phyloP scores from a whole-genome alignment of 2,888 invertebrate genomes.

The Chymomyza procnemis region DNA sequence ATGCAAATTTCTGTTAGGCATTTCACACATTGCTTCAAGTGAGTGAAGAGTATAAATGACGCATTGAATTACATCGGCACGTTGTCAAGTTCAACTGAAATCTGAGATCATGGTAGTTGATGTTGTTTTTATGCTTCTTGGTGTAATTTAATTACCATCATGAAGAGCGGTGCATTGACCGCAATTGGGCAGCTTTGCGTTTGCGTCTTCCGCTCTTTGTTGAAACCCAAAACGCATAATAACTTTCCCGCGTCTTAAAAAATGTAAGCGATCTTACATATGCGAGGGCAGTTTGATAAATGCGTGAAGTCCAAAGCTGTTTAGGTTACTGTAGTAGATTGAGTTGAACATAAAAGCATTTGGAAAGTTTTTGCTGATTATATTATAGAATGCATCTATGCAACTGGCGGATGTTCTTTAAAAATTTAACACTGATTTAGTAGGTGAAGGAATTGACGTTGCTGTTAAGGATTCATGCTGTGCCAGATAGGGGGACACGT shows the following conservation, averaged over 20 bases:
- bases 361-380: too few relatives aligned
- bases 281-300: not conserved
- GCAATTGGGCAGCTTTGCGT: not conserved
- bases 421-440: too few relatives aligned
- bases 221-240: not conserved
- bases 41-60: not conserved
- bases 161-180: not conserved
- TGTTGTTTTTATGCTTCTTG: not conserved
- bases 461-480: too few relatives aligned
- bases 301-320: not conserved
- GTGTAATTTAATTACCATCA: not conserved
- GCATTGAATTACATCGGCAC: not conserved
- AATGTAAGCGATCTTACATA: conserved; percentile 5
- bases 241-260: conserved; percentile 2
- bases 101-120: not conserved
- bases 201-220: not conserved
- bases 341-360: too few relatives aligned
- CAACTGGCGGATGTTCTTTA: too few relatives aligned
- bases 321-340: too few relatives aligned
- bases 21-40: not conserved
- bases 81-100: not conserved
- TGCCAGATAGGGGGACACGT: too few relatives aligned
- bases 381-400: too few relatives aligned
- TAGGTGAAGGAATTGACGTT: too few relatives aligned
- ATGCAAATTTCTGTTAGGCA: not conserved